Conservation (phyloP, 2,888 invertebrate species). For the Apodemia mormo region DNA sequence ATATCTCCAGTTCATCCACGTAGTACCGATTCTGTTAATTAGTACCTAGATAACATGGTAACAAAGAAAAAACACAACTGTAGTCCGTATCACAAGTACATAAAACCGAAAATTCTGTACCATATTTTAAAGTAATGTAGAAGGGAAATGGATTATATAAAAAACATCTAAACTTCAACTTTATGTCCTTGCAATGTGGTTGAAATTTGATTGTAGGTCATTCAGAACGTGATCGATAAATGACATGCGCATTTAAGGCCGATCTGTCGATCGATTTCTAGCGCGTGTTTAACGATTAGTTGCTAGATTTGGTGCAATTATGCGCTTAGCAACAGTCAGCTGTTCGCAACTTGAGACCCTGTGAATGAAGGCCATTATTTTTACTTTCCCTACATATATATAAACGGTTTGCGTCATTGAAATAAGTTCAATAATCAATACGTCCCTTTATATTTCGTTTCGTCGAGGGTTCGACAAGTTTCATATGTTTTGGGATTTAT, state of each 20-base stretch:
- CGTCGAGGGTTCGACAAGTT: neutral
- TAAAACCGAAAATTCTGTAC: conserved; percentile 27
- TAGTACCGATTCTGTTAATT: conserved; percentile 42
- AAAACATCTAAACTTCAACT: conserved; percentile 10
- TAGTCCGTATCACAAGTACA: neutral
- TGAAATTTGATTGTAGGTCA: conserved; percentile 21
- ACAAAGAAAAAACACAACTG: conserved; percentile 17
- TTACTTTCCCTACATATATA: conserved; percentile 40
- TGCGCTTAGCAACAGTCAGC: conserved; percentile 44
- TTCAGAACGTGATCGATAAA: conserved; percentile 41
- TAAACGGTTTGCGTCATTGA: conserved; percentile 24
- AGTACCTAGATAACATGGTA: conserved; percentile 33
- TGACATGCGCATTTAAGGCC: conserved; percentile 45
- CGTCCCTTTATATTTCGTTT: neutral
- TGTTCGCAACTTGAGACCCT: conserved; percentile 35
- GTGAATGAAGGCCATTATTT: conserved; percentile 41
- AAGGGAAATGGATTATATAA: conserved; percentile 23
- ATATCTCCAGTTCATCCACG: conserved; percentile 40
- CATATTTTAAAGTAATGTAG: neutral
- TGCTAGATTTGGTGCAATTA: conserved; percentile 28
- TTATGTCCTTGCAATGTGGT: neutral
- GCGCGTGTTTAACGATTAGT: conserved; percentile 28
- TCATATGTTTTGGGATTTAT: neutral
- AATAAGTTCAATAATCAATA: conserved; percentile 20
- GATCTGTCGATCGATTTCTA: conserved; percentile 32